phyloP scores from a whole-genome alignment of 2,797 vertebrate genomes.

The Acomys russatus region DNA sequence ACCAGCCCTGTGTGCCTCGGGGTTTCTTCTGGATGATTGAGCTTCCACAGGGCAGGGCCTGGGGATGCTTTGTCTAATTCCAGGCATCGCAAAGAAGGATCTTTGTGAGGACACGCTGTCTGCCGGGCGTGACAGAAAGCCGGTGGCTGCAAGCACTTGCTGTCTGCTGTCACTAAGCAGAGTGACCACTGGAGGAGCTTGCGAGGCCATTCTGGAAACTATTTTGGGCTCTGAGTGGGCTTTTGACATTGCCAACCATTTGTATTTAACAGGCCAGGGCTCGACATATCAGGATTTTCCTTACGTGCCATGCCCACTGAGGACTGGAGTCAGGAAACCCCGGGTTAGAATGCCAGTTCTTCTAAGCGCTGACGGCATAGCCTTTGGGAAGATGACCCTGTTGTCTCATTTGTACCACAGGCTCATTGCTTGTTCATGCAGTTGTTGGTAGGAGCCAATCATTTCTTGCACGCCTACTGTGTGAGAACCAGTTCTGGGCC shows the following conservation, averaged over 20 bases:
- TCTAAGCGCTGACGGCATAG: background rate
- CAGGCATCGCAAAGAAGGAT: slow-evolving; percentile 60
- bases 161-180: background rate
- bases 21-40: slow-evolving; percentile 72
- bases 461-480: background rate
- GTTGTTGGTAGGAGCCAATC: background rate
- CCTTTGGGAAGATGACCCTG: background rate
- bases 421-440: background rate
- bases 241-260: slow-evolving; percentile 18
- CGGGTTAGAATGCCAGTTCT: slow-evolving; percentile 4
- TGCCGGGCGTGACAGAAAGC: background rate
- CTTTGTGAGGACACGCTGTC: background rate
- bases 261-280: background rate
- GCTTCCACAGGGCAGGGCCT: slow-evolving; percentile 71
- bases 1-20: slow-evolving; percentile 61
- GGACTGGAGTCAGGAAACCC: background rate
- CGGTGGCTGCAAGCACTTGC: background rate
- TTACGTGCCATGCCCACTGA: background rate
- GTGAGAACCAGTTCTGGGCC: background rate
- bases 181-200: slow-evolving; percentile 3
- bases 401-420: background rate
- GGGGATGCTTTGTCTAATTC: slow-evolving; percentile 67
- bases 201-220: slow-evolving; percentile 11
- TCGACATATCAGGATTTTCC: slow-evolving; percentile 32
- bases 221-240: slow-evolving; percentile 24